phyloP scores from a whole-genome alignment of 2,888 invertebrate species.

The Hecatera dysodea region DNA sequence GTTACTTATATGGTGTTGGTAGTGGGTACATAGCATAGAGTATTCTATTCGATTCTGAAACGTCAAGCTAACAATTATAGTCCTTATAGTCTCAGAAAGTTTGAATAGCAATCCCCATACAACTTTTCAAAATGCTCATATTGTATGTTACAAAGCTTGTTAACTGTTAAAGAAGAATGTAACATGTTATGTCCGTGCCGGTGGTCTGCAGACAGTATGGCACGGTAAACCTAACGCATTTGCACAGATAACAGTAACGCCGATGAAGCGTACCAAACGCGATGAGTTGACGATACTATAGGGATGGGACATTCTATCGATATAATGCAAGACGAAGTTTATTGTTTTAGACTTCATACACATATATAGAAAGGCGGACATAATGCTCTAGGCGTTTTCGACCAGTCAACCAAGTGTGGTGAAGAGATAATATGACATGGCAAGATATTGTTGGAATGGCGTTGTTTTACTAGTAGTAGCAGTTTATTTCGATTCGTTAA shows the following conservation, averaged over 20 bases:
- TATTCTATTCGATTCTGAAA: too few relatives aligned
- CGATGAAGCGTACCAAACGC: constrained; percentile 67
- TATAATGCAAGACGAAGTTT: constrained; percentile 4
- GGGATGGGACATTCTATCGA: constrained; percentile 41
- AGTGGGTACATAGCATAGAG: too few relatives aligned
- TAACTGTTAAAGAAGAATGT: background rate
- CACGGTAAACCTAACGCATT: constrained; percentile 47
- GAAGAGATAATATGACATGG: too few relatives aligned
- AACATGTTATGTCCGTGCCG: constrained; percentile 29
- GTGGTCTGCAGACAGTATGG: constrained; percentile 35
- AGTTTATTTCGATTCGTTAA: too few relatives aligned
- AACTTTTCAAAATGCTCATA: background rate
- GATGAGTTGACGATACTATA: constrained; percentile 49
- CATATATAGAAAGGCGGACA: too few relatives aligned
- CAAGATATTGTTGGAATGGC: too few relatives aligned
- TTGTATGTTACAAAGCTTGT: background rate
- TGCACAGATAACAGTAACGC: constrained; percentile 66
- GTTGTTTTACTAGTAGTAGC: too few relatives aligned
- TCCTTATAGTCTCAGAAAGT: background rate
- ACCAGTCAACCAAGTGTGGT: too few relatives aligned
- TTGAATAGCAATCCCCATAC: background rate
- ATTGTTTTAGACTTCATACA: background rate
- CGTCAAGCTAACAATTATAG: background rate
- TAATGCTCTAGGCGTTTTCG: too few relatives aligned
- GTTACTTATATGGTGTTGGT: too few relatives aligned